Evolutionary conservation across 2,797 vertebrate species (phyloP), one percentile per base, ranked within the genome.

Genomic region (Zenarchopterus dispar): DNA sequence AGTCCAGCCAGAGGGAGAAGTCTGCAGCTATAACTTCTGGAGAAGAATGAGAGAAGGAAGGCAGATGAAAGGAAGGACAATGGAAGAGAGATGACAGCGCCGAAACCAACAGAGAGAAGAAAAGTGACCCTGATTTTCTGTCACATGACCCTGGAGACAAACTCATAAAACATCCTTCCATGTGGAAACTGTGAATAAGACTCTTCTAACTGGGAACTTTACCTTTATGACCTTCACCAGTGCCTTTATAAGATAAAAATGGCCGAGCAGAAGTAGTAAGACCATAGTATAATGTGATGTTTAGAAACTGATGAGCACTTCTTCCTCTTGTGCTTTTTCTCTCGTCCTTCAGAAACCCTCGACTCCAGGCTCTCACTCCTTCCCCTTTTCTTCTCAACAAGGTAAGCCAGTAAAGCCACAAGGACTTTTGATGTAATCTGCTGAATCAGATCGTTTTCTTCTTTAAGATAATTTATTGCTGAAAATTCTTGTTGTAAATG

Each of bases 361-460:
- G 53, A 19, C 65, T 6, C 43, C 73, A 22, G 61, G 19, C 48
- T 66, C 64, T 19, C 73, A 33, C 5, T 19, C 75, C 54, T 78
- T 78, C 54, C 57, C 82, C 26, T 64, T 77, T 53, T 8, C 69
- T 69, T 54, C 84, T 62, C 89, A 59, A 41, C 77, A 80, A 8
- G 89, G 91, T 93, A 89, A 92, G 90, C 47, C 63, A 70, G 62
- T 6, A 69, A 10, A 71, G 39, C 76, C 53, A 48, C 10, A 17
- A 13, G 17, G 2, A 10, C 13, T 4, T 39, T 1, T 39, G 13
- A 16, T 39, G 13, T 15, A 36, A 36, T 11, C 36, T 39, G 36
- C 9, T 10, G 5, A 28, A 28, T 3, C 5, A 28, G 28, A 28
- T 28, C 28, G 7, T 28, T 28, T 28, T 28, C 28, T 24, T 24